Percentiles rank a stretch among this genome's conserved stretches.
Evolutionary conservation across 2,888 invertebrate species (phyloP).

Genomic region (Diadegma fenestrale): DNA sequence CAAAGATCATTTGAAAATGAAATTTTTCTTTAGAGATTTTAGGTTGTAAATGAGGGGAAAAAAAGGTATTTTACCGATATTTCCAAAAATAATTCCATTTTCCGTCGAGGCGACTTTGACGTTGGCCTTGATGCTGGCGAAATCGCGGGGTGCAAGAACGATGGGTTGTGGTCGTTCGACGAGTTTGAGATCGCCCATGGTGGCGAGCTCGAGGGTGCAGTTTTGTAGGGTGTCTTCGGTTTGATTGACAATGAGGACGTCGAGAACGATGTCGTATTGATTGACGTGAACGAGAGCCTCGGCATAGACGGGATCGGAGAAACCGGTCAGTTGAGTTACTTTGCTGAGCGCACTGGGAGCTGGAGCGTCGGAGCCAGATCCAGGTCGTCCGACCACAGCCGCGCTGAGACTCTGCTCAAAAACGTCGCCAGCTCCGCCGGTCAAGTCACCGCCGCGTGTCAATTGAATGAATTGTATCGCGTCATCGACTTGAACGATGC

Average conservation of each 20-base stretch:
- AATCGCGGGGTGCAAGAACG: constrained; percentile 98
- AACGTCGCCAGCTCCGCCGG: constrained; percentile 90
- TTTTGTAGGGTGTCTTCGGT: constrained; percentile 99
- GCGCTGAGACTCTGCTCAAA: constrained; percentile 97
- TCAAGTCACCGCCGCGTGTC: constrained; percentile 88
- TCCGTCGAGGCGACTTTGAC: constrained; percentile 99
- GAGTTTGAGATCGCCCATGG: constrained; percentile 98
- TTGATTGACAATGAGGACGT: constrained; percentile 99
- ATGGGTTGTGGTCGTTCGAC: constrained; percentile 99
- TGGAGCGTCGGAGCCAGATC: constrained; percentile 85
- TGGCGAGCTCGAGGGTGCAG: constrained; percentile 98
- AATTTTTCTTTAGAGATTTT: too few relatives aligned
- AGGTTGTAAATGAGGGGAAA: not conserved
- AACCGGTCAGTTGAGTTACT: constrained; percentile 98
- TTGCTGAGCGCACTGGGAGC: constrained; percentile 89
- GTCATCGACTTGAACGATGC: constrained; percentile 93
- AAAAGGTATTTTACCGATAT: constrained; percentile 90
- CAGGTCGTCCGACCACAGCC: constrained; percentile 91
- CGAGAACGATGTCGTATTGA: constrained; percentile 99
- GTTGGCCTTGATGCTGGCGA: constrained; percentile 98
- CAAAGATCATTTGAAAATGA: too few relatives aligned
- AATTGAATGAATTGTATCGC: constrained; percentile 94
- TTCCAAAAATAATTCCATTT: constrained; percentile 99
- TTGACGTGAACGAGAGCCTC: constrained; percentile 99
- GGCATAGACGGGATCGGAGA: constrained; percentile 99